These are phyloP conservation scores for Sussaba pulchella DNA, from an alignment of 2,888 invertebrate genomes.

Conservation along the genomic window DNA sequence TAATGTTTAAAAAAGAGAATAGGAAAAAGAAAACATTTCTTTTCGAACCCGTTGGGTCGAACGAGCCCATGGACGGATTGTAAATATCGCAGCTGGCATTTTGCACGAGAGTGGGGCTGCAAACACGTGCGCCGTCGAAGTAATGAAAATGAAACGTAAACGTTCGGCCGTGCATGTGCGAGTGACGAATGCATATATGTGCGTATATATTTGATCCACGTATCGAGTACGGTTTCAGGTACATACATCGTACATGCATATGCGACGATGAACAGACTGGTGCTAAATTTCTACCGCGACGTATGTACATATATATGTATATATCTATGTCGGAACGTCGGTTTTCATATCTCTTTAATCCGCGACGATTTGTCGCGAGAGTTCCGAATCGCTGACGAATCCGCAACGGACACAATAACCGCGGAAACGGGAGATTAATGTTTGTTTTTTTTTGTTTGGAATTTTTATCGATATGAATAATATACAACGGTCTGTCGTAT, in stretches of 20 bases:
- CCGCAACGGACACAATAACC: constrained; percentile 7
- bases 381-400: background rate
- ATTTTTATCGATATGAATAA: constrained; percentile 17
- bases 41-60: constrained; percentile 7
- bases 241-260: constrained; percentile 1
- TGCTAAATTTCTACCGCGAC: no score
- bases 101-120: background rate
- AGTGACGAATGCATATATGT: background rate
- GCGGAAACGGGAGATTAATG: constrained; percentile 40
- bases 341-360: constrained; percentile 63
- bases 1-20: background rate
- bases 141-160: constrained; percentile 60
- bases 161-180: constrained; percentile 15
- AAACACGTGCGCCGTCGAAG: constrained; percentile 26
- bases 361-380: constrained; percentile 42
- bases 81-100: constrained; percentile 52
- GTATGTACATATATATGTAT: no score
- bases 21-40: no score
- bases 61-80: constrained; percentile 37
- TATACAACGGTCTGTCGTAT: background rate
- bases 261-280: constrained; percentile 20
- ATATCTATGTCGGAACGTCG: constrained; percentile 42
- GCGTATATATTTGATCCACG: background rate
- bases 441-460: constrained; percentile 20
- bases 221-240: background rate